Evolutionary conservation across 2,797 vertebrate genomes (phyloP), one percentile per base, ranked within the genome.

Genomic region (Alauda arvensis): DNA sequence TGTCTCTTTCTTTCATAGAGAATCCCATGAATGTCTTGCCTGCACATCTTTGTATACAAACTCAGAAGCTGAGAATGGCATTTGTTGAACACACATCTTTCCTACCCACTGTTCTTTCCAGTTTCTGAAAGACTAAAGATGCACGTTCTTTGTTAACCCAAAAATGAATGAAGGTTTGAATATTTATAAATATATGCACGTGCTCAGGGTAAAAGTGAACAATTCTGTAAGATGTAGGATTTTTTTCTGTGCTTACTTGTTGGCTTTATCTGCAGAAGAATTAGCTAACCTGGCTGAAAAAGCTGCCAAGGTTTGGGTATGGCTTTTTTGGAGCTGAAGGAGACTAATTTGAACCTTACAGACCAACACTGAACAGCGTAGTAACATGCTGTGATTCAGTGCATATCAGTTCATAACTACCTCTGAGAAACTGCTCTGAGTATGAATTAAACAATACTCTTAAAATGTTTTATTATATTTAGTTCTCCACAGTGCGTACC

Each of bases 391-490:
- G 29, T 42, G 66, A 84, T 67, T 93, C 74, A 62, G 74, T 57
- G 83, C 10, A 1, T 76, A 48, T 71, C 74, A 15, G 5, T 51
- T 61, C 10, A 1, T 43, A 72, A 31, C 70, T 43, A 60, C 83
- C 80, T 87, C 78, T 4, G 53, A 76, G 65, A 89, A 90, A 68
- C 46, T 3, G 25, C 53, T 74, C 68, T 19, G 67, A 61, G 25
- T 65, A 77, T 61, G 55, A 88, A 57, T 92, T 90, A 88, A 71
- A 91, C 48, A 80, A 45, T 84, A 57, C 19, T 85, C 88, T 66
- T 6, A 48, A 87, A 89, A 59, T 87, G 60, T 89, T 90, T 89
- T 84, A 42, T 85, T 51, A 60, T 91, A 23, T 62, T 88, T 85
- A 80, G 91, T 91, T 94, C 91, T 84, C 69, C 61, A 24, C 46